Percentiles rank a stretch among this genome's conserved stretches.
Evolutionary conservation across 2,113 vertebrate genomes (phyloP).

Genomic region (Thinocorus orbignyianus): DNA sequence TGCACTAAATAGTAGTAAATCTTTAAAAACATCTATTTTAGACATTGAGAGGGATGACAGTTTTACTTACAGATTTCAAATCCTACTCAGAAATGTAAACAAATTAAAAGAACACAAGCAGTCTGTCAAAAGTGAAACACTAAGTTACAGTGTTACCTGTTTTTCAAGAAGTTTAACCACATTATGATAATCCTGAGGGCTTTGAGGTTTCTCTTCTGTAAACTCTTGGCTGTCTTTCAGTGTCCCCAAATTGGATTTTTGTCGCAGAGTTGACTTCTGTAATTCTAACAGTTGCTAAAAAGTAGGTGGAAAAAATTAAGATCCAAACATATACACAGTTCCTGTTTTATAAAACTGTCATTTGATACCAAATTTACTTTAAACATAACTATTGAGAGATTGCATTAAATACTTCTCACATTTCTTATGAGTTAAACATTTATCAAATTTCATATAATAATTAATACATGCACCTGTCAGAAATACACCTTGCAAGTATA

Average conservation of each 20-base stretch:
- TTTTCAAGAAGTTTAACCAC: slow-evolving; percentile 82
- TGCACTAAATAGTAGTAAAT: neutral
- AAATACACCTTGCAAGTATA: neutral
- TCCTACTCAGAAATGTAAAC: neutral
- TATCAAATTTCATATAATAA: neutral
- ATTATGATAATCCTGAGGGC: slow-evolving; percentile 73
- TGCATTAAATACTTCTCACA: neutral
- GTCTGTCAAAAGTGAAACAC: neutral
- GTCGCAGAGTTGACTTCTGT: slow-evolving; percentile 72
- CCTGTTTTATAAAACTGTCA: neutral
- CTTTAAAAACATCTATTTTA: neutral
- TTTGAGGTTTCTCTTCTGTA: slow-evolving; percentile 63
- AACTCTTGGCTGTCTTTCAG: slow-evolving; percentile 73
- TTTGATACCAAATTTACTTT: neutral
- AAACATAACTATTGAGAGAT: neutral
- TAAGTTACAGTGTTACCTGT: slow-evolving; percentile 76
- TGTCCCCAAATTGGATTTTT: slow-evolving; percentile 76
- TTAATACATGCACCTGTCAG: neutral
- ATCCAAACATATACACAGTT: neutral
- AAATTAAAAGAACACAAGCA: neutral
- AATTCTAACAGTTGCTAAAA: slow-evolving; percentile 79
- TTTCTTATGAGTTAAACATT: neutral
- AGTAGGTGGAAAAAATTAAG: neutral
- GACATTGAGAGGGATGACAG: neutral
- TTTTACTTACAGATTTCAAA: neutral